Base-by-base conservation (phyloP, 2,888 invertebrate species). In the Papilio elwesi region DNA sequence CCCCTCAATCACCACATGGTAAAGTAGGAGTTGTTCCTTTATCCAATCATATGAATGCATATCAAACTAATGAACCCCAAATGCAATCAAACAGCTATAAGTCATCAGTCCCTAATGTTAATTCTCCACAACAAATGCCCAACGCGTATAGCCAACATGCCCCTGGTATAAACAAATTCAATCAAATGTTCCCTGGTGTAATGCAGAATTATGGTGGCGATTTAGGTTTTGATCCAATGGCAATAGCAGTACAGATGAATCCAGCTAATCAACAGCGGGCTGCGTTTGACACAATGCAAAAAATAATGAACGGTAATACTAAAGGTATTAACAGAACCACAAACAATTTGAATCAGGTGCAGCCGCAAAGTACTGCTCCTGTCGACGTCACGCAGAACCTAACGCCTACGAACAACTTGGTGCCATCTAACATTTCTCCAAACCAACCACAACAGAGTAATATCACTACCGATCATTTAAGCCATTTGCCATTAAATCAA, bases 161-260 rank as follows among this genome's bases (percentile, higher is more conserved):
- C 49, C 82, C 81, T 73, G 90, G 91, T 16, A 81, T 93, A 11
- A 77, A 81, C 36, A 92, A 91, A 76, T 93, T 93, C 74, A 89
- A 91, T 68, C 85, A 91, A 79, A 90, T 92, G 88, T 92, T 93
- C 74, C 92, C 93, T 51, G 92, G 90, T 26, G 86, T 90, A 10
- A 86, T 84, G 82, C 83, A 87, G 77, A 87, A 82, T 16, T 48
- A 80, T 26, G 82, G 80, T 13, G 86, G 85, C 26, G 88, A 91
- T 73, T 82, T 93, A 70, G 89, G 89, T 49, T 93, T 91, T 74
- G 92, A 93, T 79, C 93, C 93, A 3, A 93, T 93, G 93, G 83
- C 88, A 52, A 89, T 93, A 74, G 93, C 93, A 11, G 85, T 93
- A 78, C 92, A 93, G 81, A 92, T 93, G 92, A 93, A 93, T 79